A percentile compares a stretch with the other conserved stretches of the same genome.
Conservation (phyloP, 2,113 vertebrate species). For the Microcebus murinus region DNA sequence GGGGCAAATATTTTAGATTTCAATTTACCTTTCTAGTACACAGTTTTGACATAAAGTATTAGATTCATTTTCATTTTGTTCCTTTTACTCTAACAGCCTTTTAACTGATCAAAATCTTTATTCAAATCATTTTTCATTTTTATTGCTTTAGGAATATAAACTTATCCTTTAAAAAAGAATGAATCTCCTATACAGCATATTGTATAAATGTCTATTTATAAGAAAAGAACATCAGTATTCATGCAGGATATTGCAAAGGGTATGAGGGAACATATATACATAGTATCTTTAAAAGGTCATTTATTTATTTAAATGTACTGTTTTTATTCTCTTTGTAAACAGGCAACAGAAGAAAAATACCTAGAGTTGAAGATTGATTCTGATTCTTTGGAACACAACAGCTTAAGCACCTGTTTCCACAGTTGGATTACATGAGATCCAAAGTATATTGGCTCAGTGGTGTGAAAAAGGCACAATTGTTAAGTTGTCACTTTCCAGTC, state of each 20-base stretch:
- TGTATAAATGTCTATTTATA: neutral
- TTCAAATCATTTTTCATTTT: neutral
- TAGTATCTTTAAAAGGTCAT: neutral
- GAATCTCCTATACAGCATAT: neutral
- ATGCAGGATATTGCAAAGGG: neutral
- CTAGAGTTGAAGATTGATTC: slow-evolving; percentile 77
- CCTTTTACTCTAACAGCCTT: neutral
- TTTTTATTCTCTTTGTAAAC: slow-evolving; percentile 75
- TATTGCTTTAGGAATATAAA: neutral
- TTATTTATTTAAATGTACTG: slow-evolving; percentile 68
- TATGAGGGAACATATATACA: neutral
- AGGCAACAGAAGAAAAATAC: slow-evolving; percentile 76
- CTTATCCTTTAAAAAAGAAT: neutral
- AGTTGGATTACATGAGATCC: slow-evolving; percentile 50
- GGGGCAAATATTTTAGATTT: neutral
- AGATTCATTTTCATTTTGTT: neutral
- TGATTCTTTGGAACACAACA: slow-evolving; percentile 78
- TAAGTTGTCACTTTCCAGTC: slow-evolving; percentile 53
- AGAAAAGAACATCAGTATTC: neutral
- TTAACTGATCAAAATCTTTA: neutral
- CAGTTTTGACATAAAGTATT: neutral
- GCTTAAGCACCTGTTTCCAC: slow-evolving; percentile 72
- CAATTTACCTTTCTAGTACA: neutral
- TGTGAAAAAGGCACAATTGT: slow-evolving; percentile 62
- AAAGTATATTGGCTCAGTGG: slow-evolving; percentile 44